phyloP scores from a whole-genome alignment of 2,888 invertebrate species.

The Drosophila atroscutellata region DNA sequence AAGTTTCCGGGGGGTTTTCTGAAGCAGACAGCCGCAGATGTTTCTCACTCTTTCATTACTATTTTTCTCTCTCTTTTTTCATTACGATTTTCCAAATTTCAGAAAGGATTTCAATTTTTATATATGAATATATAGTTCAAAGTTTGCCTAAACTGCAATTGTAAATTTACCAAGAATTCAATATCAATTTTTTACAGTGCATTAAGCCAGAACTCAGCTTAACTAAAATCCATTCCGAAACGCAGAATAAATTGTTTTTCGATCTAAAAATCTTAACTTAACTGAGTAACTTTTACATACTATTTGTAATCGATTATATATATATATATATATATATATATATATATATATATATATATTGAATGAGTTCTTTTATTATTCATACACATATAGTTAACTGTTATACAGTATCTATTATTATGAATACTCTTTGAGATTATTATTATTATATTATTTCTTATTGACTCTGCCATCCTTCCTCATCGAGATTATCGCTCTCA shows the following conservation, averaged over 20 bases:
- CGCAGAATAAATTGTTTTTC: neutral
- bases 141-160: neutral
- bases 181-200: neutral
- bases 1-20: neutral
- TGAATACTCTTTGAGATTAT: neutral
- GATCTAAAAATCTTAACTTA: too few relatives aligned
- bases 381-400: too few relatives aligned
- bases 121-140: neutral
- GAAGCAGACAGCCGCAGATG: neutral
- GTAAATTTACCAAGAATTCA: neutral
- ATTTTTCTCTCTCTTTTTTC: neutral
- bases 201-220: neutral
- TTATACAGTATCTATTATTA: too few relatives aligned
- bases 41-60: neutral
- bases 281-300: too few relatives aligned
- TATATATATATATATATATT: too few relatives aligned
- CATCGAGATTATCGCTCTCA: slow-evolving; percentile 10
- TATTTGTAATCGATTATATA: too few relatives aligned
- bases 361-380: too few relatives aligned
- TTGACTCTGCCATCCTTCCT: neutral
- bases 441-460: neutral
- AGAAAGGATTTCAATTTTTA: neutral
- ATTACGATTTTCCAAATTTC: neutral
- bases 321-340: too few relatives aligned
- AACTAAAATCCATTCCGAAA: neutral